Conservation (phyloP, 1,140 invertebrate genomes). For the Phymorhynchus buccinoides region DNA sequence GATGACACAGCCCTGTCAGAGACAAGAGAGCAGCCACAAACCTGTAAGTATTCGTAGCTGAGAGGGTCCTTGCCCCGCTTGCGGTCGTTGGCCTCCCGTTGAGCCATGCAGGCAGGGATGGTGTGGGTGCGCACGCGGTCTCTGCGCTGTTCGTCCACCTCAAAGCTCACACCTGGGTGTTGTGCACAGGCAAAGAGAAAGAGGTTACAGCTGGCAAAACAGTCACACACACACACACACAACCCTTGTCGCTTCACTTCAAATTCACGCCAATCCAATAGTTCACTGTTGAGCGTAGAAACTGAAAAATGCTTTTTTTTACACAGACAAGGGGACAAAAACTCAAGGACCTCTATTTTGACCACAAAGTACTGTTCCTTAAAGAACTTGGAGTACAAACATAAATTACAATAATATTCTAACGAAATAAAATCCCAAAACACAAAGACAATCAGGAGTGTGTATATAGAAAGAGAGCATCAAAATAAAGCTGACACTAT, state of each 20-base stretch:
- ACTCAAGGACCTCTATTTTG: too few species aligned
- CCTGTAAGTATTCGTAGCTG: constrained; percentile 58
- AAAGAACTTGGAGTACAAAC: too few species aligned
- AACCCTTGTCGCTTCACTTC: too few species aligned
- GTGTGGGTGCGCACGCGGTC: constrained; percentile 51
- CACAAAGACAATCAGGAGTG: not conserved
- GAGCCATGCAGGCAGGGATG: constrained; percentile 59
- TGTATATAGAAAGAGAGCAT: too few species aligned
- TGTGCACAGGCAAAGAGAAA: not conserved
- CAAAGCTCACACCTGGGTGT: constrained; percentile 55
- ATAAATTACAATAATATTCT: too few species aligned
- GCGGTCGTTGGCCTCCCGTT: constrained; percentile 56
- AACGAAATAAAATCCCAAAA: not conserved
- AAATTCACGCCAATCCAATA: too few species aligned
- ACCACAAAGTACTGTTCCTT: too few species aligned
- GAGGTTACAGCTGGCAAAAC: not conserved
- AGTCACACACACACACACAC: not conserved
- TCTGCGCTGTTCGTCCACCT: constrained; percentile 41
- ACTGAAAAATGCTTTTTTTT: too few species aligned
- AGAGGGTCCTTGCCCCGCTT: constrained; percentile 51
- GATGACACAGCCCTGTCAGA: too few species aligned
- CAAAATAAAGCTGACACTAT: too few species aligned
- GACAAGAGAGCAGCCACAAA: constrained; percentile 19
- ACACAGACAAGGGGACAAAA: too few species aligned
- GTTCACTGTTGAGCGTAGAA: too few species aligned